Percentiles rank a stretch among this genome's conserved stretches.
These are phyloP conservation scores for Phoebastria nigripes DNA, from an alignment of 2,797 vertebrate species.

Conservation along the genomic window DNA sequence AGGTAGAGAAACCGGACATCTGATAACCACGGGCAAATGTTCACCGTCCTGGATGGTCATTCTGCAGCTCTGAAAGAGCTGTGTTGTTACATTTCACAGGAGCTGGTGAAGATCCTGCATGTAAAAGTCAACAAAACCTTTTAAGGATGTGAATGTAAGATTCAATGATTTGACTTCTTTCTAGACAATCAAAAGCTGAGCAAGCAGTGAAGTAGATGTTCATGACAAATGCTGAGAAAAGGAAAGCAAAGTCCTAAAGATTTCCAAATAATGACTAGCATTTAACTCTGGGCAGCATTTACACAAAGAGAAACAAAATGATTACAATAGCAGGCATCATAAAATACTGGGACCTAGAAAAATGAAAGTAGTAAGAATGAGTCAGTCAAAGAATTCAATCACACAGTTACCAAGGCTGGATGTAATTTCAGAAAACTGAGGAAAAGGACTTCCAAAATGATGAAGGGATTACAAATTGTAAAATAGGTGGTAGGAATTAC, in stretches of 20 bases:
- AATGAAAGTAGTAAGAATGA: background rate
- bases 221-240: background rate
- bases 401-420: background rate
- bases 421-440: background rate
- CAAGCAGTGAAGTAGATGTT: background rate
- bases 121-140: background rate
- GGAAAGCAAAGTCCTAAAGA: background rate
- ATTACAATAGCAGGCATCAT: background rate
- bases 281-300: background rate
- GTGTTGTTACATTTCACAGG: background rate
- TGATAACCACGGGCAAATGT: background rate
- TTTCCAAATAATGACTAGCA: background rate
- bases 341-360: background rate
- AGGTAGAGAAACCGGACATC: background rate
- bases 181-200: background rate
- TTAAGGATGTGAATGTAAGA: background rate
- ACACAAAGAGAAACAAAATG: background rate
- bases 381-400: background rate
- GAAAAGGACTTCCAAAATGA: background rate
- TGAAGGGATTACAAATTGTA: background rate
- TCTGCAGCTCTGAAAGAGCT: background rate
- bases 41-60: background rate
- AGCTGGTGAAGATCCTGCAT: background rate
- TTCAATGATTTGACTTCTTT: background rate
- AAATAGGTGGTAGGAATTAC: background rate